Evolutionary conservation across 2,888 invertebrate genomes (phyloP), one percentile per base, ranked within the genome.

Genomic region (Cotesia congregata): DNA sequence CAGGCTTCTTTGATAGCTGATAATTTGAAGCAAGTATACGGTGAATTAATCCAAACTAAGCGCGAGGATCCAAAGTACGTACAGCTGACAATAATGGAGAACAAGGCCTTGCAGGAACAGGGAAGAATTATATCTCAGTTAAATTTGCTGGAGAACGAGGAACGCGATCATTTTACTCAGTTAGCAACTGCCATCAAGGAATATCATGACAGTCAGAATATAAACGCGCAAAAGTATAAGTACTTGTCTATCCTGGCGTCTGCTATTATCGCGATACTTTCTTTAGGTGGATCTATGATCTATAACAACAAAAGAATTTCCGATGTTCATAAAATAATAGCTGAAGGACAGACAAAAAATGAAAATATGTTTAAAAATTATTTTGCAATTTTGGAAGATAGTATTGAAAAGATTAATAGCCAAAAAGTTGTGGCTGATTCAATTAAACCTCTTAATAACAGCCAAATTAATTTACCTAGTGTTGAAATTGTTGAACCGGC

Each of bases 121-220:
- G 73, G 79, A 0, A 87, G 80, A 77, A 80, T 88, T 41, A 78
- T 77, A 7, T 79, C 80, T 1, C 80, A 85, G 65, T 77, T 89
- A 68, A 75, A 69, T 41, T 81, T 86, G n/a, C 76, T 87, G 15
- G 89, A 89, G 41, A 85, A 81, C n/a, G 87, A 87, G 61, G 89
- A 89, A 67, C 82, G 85, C 5, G 88, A 89, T 79, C 81, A 86
- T 67, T 89, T 89, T 72, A 86, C 86, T 0, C 82, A 86, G 38
- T 80, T 89, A 62, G 84, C 88, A 4, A 89, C 88, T 7, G 87
- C 87, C 6, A 88, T 88, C 5, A 89, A 89, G 76, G 89, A 89
- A 60, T 89, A 89, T 79, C 89, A 89, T 40, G 88, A 88, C 71
- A 84, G 83, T 38, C 89, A 89, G 80, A 83, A 84, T 6, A 83